These are phyloP conservation scores for Prunella himalayana DNA, from an alignment of 2,113 vertebrate genomes.

Conservation along the genomic window DNA sequence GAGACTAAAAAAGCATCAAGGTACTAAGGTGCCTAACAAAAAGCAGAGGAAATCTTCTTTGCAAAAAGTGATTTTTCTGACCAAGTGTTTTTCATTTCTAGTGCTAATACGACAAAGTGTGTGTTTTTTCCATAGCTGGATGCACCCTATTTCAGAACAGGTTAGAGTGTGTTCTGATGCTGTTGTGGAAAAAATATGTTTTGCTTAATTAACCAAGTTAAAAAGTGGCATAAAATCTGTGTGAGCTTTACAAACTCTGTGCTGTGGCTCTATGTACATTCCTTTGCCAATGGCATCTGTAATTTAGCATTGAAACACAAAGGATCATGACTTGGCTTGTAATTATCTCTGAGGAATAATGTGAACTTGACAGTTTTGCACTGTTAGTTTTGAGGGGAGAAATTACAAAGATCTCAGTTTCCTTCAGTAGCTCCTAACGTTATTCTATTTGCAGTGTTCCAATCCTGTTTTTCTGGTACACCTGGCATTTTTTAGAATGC, in stretches of 20 bases:
- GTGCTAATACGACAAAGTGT: not conserved
- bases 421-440: not conserved
- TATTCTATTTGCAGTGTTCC: not conserved
- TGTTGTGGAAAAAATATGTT: not conserved
- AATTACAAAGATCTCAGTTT: not conserved
- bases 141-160: not conserved
- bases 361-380: not conserved
- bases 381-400: not conserved
- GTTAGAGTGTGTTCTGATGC: conserved; percentile 9
- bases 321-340: not conserved
- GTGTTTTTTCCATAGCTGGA: not conserved
- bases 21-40: not conserved
- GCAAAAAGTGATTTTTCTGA: not conserved
- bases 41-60: not conserved
- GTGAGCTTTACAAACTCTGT: not conserved
- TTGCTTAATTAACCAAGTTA: conserved; percentile 3
- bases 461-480: not conserved
- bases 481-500: not conserved
- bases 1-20: not conserved
- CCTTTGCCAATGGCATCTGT: not conserved
- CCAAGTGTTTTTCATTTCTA: not conserved
- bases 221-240: not conserved
- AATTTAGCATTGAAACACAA: not conserved
- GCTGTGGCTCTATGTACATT: not conserved
- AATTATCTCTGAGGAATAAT: not conserved